Conservation (phyloP, 2,797 vertebrate genomes). For the Luscinia luscinia region DNA sequence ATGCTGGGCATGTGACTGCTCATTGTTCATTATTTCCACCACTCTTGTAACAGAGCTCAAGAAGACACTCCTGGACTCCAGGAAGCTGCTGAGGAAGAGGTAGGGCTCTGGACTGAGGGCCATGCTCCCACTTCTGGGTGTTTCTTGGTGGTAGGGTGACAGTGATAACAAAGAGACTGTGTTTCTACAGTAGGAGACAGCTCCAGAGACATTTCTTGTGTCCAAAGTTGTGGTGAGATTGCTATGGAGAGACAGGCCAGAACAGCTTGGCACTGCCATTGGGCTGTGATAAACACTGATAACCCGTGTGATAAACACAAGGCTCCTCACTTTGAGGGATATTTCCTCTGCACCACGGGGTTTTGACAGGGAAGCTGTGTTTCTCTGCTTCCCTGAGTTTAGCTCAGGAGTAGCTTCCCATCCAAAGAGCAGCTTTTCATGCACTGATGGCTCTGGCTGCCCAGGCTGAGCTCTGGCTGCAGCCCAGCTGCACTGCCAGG, state of each 20-base stretch:
- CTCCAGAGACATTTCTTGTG: neutral
- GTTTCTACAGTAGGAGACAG: neutral
- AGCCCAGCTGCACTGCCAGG: neutral
- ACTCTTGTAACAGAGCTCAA: conserved; percentile 74
- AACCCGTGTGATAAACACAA: neutral
- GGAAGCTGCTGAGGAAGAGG: conserved; percentile 84
- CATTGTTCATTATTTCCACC: neutral
- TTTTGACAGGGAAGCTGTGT: neutral
- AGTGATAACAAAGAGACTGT: no score
- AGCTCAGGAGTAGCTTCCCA: neutral
- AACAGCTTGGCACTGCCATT: neutral
- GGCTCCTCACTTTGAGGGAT: neutral
- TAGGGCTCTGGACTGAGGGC: conserved; percentile 8
- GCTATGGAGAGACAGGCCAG: neutral
- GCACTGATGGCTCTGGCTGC: neutral
- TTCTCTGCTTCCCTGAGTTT: neutral
- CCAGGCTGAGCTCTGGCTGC: neutral
- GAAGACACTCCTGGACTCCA: conserved; percentile 80
- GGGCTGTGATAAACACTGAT: neutral
- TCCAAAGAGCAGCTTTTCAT: neutral
- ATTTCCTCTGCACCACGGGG: neutral
- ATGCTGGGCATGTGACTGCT: neutral
- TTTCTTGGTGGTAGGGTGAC: neutral
- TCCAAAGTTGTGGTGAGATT: neutral
- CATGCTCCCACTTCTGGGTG: neutral